Conservation (phyloP, 1,140 invertebrate species). For the Coelopa frigida region DNA sequence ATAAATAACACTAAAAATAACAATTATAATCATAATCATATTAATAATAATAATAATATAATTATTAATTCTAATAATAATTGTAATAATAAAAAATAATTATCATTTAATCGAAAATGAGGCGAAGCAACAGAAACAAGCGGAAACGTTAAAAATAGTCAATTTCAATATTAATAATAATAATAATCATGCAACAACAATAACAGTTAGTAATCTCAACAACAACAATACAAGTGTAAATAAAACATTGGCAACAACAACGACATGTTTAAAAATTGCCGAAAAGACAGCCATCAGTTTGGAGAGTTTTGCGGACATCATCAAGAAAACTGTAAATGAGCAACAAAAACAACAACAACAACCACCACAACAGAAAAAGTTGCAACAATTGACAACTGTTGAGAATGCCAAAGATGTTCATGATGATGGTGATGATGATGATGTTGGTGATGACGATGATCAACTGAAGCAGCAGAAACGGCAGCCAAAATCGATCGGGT, state of each 20-base stretch:
- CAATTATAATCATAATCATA: slow-evolving; percentile 22
- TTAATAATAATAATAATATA: slow-evolving; percentile 8
- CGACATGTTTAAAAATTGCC: slow-evolving; percentile 6
- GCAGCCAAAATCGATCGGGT: not conserved
- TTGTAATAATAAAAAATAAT: slow-evolving; percentile 1
- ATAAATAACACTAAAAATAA: slow-evolving; percentile 24
- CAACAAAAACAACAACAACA: no score
- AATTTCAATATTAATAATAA: not conserved
- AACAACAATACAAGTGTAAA: not conserved
- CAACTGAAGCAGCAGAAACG: slow-evolving; percentile 10
- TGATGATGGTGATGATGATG: slow-evolving; percentile 18
- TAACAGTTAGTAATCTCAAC: not conserved
- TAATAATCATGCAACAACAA: slow-evolving; percentile 2
- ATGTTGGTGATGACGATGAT: slow-evolving; percentile 30
- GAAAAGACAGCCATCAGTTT: slow-evolving; percentile 15
- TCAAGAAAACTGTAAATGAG: no score
- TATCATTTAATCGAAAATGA: not conserved
- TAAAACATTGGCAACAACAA: no score
- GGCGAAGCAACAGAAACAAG: not conserved
- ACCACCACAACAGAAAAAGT: slow-evolving; percentile 9
- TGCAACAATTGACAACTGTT: not conserved
- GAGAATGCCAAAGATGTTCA: slow-evolving; percentile 8
- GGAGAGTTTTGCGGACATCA: slow-evolving; percentile 15
- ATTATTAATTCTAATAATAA: slow-evolving; percentile 3
- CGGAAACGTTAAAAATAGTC: no score